Conservation (phyloP, 1,140 invertebrate genomes). For the Chrysomallon squamiferum region DNA sequence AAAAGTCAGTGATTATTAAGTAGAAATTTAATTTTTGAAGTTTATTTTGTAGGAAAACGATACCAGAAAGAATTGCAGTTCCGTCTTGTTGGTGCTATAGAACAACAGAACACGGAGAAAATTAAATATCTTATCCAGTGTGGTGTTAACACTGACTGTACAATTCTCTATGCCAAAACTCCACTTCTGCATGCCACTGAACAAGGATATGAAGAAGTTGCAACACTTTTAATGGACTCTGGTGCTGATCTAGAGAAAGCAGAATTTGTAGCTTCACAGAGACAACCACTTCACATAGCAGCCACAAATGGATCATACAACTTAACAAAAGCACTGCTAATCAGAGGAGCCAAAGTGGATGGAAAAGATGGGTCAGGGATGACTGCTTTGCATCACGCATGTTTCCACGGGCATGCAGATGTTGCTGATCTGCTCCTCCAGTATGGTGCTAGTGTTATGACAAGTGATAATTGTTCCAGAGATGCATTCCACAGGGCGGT, state of each 20-base stretch:
- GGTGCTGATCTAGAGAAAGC: slow-evolving; percentile 17
- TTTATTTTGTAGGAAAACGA: background rate
- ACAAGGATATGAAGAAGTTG: slow-evolving; percentile 10
- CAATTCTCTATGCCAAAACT: slow-evolving; percentile 24
- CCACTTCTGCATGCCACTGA: slow-evolving; percentile 28
- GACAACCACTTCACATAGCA: slow-evolving; percentile 25
- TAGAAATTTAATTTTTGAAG: too few relatives aligned
- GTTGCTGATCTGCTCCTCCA: background rate
- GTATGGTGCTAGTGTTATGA: background rate
- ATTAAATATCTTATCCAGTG: slow-evolving; percentile 9
- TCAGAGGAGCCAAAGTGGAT: slow-evolving; percentile 14
- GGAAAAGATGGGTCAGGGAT: slow-evolving; percentile 19
- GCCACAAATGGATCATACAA: slow-evolving; percentile 1
- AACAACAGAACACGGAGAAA: slow-evolving; percentile 5
- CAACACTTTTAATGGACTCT: slow-evolving; percentile 12
- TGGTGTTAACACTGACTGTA: slow-evolving; percentile 22
- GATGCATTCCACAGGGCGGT: slow-evolving; percentile 28
- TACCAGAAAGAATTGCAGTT: slow-evolving; percentile 32
- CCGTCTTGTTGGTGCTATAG: slow-evolving; percentile 24
- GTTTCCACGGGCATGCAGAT: background rate
- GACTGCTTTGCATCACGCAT: slow-evolving; percentile 26
- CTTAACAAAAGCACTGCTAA: slow-evolving; percentile 15
- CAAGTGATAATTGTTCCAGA: slow-evolving; percentile 16
- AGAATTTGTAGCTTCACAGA: slow-evolving; percentile 17
- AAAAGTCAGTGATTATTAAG: too few relatives aligned